A percentile compares a stretch with the other conserved stretches of the same genome.
phyloP scores from a whole-genome alignment of 2,113 vertebrate genomes.

The Stegostoma tigrinum region DNA sequence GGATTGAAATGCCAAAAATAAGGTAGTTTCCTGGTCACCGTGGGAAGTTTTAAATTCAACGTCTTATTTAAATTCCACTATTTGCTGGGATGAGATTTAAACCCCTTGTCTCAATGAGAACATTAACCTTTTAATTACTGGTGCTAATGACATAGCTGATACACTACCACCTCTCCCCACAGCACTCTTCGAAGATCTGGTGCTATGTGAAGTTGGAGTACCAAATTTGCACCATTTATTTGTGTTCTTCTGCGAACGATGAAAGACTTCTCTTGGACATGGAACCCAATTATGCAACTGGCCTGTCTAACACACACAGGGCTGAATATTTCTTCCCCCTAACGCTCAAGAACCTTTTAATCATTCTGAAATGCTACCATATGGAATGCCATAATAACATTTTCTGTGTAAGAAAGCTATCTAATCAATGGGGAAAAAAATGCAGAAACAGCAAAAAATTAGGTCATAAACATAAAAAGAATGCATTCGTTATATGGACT shows the following conservation, averaged over 20 bases:
- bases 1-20: too few species aligned
- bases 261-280: background rate
- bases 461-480: background rate
- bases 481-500: background rate
- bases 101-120: too few species aligned
- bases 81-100: too few species aligned
- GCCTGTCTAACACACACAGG: background rate
- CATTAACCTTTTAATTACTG: too few species aligned
- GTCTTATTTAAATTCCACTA: too few species aligned
- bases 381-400: background rate
- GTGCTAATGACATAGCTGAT: too few species aligned
- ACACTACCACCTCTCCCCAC: too few species aligned
- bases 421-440: background rate
- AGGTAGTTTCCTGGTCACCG: background rate
- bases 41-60: too few species aligned
- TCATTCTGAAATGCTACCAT: background rate
- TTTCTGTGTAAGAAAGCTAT: background rate
- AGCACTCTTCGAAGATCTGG: background rate
- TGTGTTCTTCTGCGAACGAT: background rate
- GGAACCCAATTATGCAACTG: background rate
- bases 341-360: background rate
- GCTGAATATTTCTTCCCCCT: background rate
- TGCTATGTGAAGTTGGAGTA: background rate
- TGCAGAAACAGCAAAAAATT: conserved; percentile 23
- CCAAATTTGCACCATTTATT: background rate